phyloP scores from a whole-genome alignment of 2,797 vertebrate genomes.

The Eospalax fontanierii region DNA sequence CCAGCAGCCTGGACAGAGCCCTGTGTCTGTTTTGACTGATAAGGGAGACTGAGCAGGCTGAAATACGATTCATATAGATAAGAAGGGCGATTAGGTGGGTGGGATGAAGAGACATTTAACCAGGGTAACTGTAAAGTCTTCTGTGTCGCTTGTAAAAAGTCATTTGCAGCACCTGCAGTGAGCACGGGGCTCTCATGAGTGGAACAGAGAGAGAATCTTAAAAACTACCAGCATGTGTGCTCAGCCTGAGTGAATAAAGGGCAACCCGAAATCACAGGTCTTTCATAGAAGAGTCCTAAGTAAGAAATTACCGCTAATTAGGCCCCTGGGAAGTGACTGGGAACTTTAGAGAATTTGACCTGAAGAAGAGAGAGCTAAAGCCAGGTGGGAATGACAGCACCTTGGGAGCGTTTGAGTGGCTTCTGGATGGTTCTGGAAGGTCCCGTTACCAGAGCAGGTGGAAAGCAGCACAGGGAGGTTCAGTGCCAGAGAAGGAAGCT shows the following conservation, averaged over 20 bases:
- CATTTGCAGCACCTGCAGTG: neutral
- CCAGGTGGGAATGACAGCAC: neutral
- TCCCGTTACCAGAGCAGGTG: neutral
- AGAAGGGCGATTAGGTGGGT: no score
- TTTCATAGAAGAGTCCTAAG: neutral
- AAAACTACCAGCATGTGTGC: neutral
- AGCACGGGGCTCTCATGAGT: neutral
- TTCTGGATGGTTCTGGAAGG: neutral
- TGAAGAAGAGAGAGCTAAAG: neutral
- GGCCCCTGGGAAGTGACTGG: neutral
- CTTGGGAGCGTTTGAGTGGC: fast-evolving
- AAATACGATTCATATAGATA: neutral
- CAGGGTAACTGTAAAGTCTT: neutral
- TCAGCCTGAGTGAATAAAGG: neutral
- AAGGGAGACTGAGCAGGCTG: neutral
- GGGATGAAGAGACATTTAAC: no score
- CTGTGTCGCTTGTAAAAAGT: neutral
- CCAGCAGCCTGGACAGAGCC: no score
- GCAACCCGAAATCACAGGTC: neutral
- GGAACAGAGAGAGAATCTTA: neutral
- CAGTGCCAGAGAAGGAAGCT: neutral
- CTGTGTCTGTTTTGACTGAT: fast-evolving
- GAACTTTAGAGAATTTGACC: neutral
- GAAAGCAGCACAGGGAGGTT: neutral
- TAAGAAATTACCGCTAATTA: constrained; percentile 15